A percentile compares a stretch with the other conserved stretches of the same genome.
Evolutionary conservation across 2,113 vertebrate species (phyloP).

Genomic region (Excalfactoria chinensis): DNA sequence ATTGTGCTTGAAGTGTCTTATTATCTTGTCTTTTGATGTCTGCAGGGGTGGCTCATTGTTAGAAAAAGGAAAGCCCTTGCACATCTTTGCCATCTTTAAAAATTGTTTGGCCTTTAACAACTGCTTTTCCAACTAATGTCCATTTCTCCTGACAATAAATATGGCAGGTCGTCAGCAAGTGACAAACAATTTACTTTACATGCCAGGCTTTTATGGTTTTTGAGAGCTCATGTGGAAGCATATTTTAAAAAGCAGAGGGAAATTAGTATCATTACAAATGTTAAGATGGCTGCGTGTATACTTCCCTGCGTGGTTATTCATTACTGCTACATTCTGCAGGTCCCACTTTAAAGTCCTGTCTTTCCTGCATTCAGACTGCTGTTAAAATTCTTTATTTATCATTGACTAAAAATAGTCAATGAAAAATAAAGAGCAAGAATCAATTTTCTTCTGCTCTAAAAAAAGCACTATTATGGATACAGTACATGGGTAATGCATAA

Average conservation of each 20-base stretch:
- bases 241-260: conserved; percentile 86
- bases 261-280: conserved; percentile 90
- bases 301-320: conserved; percentile 36
- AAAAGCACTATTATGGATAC: conserved; percentile 46
- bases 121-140: conserved; percentile 98
- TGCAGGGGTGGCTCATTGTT: conserved; percentile 96
- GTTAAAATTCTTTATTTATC: conserved; percentile 73
- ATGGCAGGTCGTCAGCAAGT: conserved; percentile 89
- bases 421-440: conserved; percentile 70
- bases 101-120: conserved; percentile 98
- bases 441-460: conserved; percentile 50
- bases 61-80: conserved; percentile 94
- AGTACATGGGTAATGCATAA: conserved; percentile 39
- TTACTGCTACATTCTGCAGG: conserved; percentile 19
- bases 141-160: conserved; percentile 98
- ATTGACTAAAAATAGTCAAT: conserved; percentile 70
- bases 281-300: conserved; percentile 61
- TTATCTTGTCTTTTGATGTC: conserved; percentile 99
- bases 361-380: conserved; percentile 45
- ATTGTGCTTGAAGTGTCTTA: conserved; percentile 99
- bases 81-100: conserved; percentile 92
- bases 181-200: conserved; percentile 91
- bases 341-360: conserved; percentile 60
- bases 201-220: conserved; percentile 88
- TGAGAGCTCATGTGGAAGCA: conserved; percentile 94